phyloP scores from a whole-genome alignment of 2,888 invertebrate genomes.

The Lasioglossum zephyrum region DNA sequence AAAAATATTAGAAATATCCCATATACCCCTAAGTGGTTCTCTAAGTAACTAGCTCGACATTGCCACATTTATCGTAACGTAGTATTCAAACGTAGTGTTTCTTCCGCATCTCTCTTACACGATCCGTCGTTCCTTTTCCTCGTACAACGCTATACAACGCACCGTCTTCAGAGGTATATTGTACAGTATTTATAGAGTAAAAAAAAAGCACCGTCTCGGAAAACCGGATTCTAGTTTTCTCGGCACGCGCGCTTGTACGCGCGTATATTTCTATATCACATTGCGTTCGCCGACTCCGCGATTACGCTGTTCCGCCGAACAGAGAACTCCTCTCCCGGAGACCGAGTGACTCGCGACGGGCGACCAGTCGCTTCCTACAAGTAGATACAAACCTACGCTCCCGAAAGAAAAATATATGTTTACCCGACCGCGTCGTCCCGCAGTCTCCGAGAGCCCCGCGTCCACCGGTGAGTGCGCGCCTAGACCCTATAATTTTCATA shows the following conservation, averaged over 20 bases:
- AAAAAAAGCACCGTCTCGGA: constrained; percentile 80
- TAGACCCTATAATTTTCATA: not conserved
- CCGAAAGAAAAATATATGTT: constrained; percentile 63
- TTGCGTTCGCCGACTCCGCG: constrained; percentile 61
- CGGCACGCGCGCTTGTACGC: constrained; percentile 39
- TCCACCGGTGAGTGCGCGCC: not conserved
- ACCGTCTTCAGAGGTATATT: constrained; percentile 68
- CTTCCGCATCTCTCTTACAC: constrained; percentile 53
- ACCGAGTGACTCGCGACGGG: constrained; percentile 36
- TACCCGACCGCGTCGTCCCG: constrained; percentile 16
- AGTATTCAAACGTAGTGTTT: constrained; percentile 68
- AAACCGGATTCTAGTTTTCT: constrained; percentile 74
- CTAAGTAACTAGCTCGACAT: constrained; percentile 83
- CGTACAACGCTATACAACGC: constrained; percentile 75
- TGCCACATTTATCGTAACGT: constrained; percentile 79
- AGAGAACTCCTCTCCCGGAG: constrained; percentile 6
- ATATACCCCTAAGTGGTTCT: constrained; percentile 78
- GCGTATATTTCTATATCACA: constrained; percentile 71
- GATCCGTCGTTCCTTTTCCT: constrained; percentile 67
- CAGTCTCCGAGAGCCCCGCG: constrained; percentile 4
- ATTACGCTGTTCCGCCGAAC: not conserved
- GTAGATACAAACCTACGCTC: constrained; percentile 33
- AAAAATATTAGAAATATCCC: constrained; percentile 79
- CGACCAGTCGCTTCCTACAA: not conserved
- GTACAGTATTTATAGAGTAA: constrained; percentile 80